Conservation (phyloP, 2,797 vertebrate genomes). For the Hyperoplus lanceolatus region DNA sequence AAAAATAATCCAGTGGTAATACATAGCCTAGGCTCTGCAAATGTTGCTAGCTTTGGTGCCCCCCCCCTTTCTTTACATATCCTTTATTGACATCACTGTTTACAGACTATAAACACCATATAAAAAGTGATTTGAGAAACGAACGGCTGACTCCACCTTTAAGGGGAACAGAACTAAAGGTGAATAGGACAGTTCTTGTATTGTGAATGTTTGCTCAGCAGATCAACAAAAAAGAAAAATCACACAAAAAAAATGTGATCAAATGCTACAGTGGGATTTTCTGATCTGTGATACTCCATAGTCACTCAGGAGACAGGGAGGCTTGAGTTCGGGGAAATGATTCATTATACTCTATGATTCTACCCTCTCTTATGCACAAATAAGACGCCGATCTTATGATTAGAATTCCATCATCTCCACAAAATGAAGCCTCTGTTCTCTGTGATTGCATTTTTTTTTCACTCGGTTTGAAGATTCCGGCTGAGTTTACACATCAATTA, state of each 20-base stretch:
- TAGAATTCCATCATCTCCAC: conserved; percentile 48
- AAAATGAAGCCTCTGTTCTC: conserved; percentile 62
- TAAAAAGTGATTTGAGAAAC: too few relatives aligned
- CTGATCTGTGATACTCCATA: conserved; percentile 50
- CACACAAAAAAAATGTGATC: conserved; percentile 30
- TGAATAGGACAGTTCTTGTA: conserved; percentile 54
- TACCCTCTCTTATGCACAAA: conserved; percentile 26
- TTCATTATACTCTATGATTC: conserved; percentile 63
- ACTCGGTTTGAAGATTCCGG: conserved; percentile 33
- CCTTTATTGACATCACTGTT: too few relatives aligned
- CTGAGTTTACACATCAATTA: conserved; percentile 70
- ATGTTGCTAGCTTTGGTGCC: too few relatives aligned
- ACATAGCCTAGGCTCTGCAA: too few relatives aligned
- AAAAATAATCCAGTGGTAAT: too few relatives aligned
- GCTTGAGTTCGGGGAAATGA: conserved; percentile 27
- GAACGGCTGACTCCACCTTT: too few relatives aligned
- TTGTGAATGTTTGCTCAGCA: conserved; percentile 35
- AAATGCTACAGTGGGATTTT: conserved; percentile 34
- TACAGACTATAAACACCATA: too few relatives aligned
- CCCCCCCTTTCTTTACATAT: too few relatives aligned
- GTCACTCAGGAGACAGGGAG: background rate
- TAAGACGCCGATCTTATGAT: conserved; percentile 53
- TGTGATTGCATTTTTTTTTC: conserved; percentile 33
- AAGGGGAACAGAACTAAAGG: conserved; percentile 44
- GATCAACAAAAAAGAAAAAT: background rate